Base-by-base conservation (phyloP, 2,888 invertebrate species). In the Carcina quercana region DNA sequence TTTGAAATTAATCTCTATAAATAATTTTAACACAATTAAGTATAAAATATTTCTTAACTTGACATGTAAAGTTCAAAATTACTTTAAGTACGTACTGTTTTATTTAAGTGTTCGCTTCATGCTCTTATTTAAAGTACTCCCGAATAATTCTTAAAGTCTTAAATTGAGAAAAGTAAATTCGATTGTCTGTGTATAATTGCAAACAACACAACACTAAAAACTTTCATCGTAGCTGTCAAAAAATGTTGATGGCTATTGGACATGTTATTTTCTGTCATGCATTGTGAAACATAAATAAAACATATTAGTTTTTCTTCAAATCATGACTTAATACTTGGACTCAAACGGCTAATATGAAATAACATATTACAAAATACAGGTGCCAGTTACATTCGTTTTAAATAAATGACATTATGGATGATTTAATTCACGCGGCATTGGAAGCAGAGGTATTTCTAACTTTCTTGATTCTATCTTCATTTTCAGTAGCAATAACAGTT, bases 371-470 rank as follows among this genome's bases (percentile, higher is more conserved):
- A 65, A 63, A 71, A 70, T 63, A 63, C 59, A 67, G 64, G 68
- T 71, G 64, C 64, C 63, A 68, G 60, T 68, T 61, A 69, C 67
- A 78, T 66, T 73, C 67, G 67, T 71, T 73, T 64, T 72, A 72
- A 66, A 72, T 73, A 76, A 17, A 79, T 80, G 73, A 78, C 82
- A 83, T 70, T 82, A 83, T 83, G 82, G 83, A 83, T 83, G 82
- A 82, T 78, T 82, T 83, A 82, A 80, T 82, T 80, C 82, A 83
- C 80, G 80, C 83, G 78, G 82, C 83, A 83, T 75, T 80, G 75
- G 83, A 83, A 76, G 83, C 83, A 69, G 80, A 83, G 83, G 83
- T 78, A 73, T 63, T 68, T 64, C 50, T 51, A 66, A 59, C 62
- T 67, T 69, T 69, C 61, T 57, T 59, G 59, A 47, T 55, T 53